These are phyloP conservation scores for Gastracanthus pulcherrimus DNA, from an alignment of 2,888 invertebrate genomes.

Conservation along the genomic window DNA sequence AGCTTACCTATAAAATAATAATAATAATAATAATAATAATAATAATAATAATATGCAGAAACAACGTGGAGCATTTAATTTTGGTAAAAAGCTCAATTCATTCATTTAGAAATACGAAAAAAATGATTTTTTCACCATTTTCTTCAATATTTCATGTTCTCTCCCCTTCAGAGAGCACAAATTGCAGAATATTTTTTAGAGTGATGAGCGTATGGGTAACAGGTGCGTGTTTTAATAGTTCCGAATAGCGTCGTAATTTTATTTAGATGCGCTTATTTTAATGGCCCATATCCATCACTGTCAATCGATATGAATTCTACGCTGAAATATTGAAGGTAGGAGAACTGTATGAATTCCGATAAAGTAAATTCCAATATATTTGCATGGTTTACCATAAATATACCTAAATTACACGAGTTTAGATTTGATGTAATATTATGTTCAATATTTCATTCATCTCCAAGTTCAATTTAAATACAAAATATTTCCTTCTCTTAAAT, in stretches of 20 bases:
- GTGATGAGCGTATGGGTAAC: background rate
- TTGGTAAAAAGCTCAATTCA: too few relatives aligned
- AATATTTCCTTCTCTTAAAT: too few relatives aligned
- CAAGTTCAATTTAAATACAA: too few relatives aligned
- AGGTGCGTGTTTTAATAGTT: background rate
- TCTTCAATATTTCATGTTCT: too few relatives aligned
- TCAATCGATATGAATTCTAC: background rate
- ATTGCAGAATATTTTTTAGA: background rate
- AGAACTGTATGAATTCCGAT: background rate
- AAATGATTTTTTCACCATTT: too few relatives aligned
- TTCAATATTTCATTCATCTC: too few relatives aligned
- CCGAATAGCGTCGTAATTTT: background rate
- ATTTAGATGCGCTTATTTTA: slow-evolving; percentile 11
- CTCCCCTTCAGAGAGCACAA: too few relatives aligned
- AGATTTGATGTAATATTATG: slow-evolving; percentile 7
- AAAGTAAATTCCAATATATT: slow-evolving; percentile 15
- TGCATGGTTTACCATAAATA: slow-evolving; percentile 5
- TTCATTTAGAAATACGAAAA: too few relatives aligned
- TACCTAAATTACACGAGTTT: background rate
- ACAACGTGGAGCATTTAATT: too few relatives aligned
- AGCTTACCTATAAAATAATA: too few relatives aligned
- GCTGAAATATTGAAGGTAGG: slow-evolving; percentile 2
- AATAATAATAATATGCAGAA: too few relatives aligned
- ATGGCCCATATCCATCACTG: slow-evolving; percentile 5
- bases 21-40: too few relatives aligned